Conservation (phyloP, 2,888 invertebrate species). For the Pasiphila rectangulata region DNA sequence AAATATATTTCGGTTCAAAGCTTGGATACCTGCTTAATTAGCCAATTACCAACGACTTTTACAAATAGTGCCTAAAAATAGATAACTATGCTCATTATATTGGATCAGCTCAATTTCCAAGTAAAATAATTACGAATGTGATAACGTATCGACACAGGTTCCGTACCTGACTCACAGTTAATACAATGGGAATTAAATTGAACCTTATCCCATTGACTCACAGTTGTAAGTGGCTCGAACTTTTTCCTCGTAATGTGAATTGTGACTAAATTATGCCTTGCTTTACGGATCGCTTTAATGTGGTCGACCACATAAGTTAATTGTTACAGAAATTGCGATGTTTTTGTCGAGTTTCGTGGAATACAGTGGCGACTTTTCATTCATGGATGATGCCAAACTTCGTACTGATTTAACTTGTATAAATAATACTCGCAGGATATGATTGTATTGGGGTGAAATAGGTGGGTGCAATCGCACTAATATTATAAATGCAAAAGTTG, state of each 20-base stretch:
- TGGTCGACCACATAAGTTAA: conserved; percentile 31
- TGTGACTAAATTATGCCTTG: conserved; percentile 48
- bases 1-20: not conserved
- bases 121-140: conserved; percentile 61
- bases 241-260: conserved; percentile 36
- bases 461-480: too few species aligned
- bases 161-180: conserved; percentile 51
- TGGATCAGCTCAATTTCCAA: conserved; percentile 48
- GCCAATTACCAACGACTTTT: not conserved
- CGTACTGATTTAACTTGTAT: not conserved
- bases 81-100: not conserved
- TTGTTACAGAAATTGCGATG: conserved; percentile 21
- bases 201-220: conserved; percentile 1
- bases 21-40: not conserved
- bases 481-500: too few species aligned
- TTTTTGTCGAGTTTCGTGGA: not conserved
- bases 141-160: conserved; percentile 22
- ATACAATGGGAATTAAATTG: conserved; percentile 1
- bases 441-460: too few species aligned
- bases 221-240: conserved; percentile 1
- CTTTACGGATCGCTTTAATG: conserved; percentile 17
- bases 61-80: too few species aligned
- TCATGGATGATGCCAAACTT: not conserved
- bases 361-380: conserved; percentile 1
- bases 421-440: too few species aligned